A percentile compares a stretch with the other conserved stretches of the same genome.
Evolutionary conservation across 2,888 invertebrate species (phyloP).

Genomic region (Boloria selene): DNA sequence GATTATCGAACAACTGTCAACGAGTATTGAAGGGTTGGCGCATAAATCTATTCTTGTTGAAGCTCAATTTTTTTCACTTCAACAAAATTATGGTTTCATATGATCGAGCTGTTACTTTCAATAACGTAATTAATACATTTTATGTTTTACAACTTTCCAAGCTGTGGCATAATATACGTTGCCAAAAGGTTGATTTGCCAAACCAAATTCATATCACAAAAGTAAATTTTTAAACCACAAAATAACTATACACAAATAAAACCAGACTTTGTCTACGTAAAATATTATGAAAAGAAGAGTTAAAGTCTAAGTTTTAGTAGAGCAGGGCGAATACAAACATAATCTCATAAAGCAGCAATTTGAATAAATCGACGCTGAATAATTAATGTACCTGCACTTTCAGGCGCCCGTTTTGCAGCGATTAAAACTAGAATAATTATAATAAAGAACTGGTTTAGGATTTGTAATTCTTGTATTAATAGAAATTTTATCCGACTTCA

Average conservation of each 20-base stretch:
- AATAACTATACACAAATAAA: neutral
- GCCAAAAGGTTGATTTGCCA: slow-evolving; percentile 21
- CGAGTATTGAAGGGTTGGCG: slow-evolving; percentile 53
- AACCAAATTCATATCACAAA: neutral
- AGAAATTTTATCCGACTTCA: too few relatives aligned
- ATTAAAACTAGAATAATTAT: too few relatives aligned
- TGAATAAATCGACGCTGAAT: slow-evolving; percentile 53
- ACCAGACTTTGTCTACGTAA: too few relatives aligned
- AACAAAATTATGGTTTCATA: neutral
- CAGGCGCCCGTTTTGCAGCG: slow-evolving; percentile 11
- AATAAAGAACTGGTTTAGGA: too few relatives aligned
- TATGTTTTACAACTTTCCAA: slow-evolving; percentile 1
- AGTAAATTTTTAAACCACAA: neutral
- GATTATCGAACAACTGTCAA: slow-evolving; percentile 79
- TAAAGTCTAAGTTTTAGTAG: neutral
- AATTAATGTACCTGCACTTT: slow-evolving; percentile 50
- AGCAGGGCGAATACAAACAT: slow-evolving; percentile 23
- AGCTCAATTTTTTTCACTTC: slow-evolving; percentile 21
- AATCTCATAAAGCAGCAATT: slow-evolving; percentile 47
- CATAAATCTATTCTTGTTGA: slow-evolving; percentile 58
- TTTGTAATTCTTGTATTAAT: too few relatives aligned
- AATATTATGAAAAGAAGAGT: too few relatives aligned
- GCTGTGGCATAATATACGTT: slow-evolving; percentile 16
- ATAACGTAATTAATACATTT: neutral
- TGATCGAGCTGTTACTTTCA: neutral